Base-by-base conservation (phyloP, 2,113 vertebrate species). In the Mionectes macconnelli region DNA sequence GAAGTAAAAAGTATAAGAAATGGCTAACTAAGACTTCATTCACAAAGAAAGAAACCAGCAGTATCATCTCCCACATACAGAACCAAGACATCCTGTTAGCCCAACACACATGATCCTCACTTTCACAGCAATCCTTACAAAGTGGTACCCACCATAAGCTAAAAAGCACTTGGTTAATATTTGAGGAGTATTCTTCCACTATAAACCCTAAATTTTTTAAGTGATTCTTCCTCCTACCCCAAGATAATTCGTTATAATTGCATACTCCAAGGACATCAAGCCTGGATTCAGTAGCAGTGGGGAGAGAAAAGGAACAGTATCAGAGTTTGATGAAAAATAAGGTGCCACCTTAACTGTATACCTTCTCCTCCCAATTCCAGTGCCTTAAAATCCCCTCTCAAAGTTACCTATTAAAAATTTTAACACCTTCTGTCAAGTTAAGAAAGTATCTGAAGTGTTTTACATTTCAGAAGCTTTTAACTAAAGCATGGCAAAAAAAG, bases 81-180 rank as follows among this genome's bases (percentile, higher is more conserved):
- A 47, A 63, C 12, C 10, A 74, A 45, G 37, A 53, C 0, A 0
- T 19, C 42, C 57, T 63, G 42, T 40, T 11, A 42, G 47, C 14
- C 42, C 40, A 28, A 37, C 15, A 68, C 6, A 14, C 0, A 0
- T 1, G n/a, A 55, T 39, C 17, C 33, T 4, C 59, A 60, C 49
- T 30, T 47, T 31, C 77, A 25, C 49, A 23, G 27, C n/a, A 52
- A 30, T n/a, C 50, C 56, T 62, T 28, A 55, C 9, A 30, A 55
- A 77, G 25, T 8, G 3, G 7, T 14, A 72, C 22, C 35, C 67
- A 30, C 35, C 5, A 7, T 13, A 67, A 59, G 7, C 10, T 72
- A 55, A 81, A 83, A 89, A 75, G 7, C 22, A 57, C 60, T 92
- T 57, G 2, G 24, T 33, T 89, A 39, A 59, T 18, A 67, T 45